These are phyloP conservation scores for Clarias platycephalus DNA, from an alignment of 2,797 vertebrate species.

Conservation along the genomic window DNA sequence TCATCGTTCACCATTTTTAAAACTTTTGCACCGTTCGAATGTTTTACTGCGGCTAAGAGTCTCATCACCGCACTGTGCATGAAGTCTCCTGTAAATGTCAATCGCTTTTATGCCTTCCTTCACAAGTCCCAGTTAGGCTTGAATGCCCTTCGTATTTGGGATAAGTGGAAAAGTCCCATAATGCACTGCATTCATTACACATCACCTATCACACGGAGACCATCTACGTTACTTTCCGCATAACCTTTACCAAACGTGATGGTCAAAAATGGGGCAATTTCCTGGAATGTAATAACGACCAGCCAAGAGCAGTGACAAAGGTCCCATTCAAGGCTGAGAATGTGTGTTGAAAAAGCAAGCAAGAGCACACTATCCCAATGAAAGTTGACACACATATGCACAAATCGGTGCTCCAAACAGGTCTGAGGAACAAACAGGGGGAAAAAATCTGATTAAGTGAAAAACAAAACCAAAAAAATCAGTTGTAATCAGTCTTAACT, in stretches of 20 bases:
- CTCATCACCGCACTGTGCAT: too few relatives aligned
- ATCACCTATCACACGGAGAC: not conserved
- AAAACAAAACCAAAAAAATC: not conserved
- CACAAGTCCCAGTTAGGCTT: too few relatives aligned
- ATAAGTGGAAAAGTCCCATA: not conserved
- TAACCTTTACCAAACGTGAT: not conserved
- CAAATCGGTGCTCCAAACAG: not conserved
- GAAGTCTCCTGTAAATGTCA: too few relatives aligned
- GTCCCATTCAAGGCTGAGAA: not conserved
- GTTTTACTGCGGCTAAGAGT: too few relatives aligned
- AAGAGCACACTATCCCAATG: not conserved
- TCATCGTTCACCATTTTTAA: too few relatives aligned
- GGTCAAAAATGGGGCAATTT: conserved; percentile 8
- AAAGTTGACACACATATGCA: not conserved
- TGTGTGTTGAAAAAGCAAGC: not conserved
- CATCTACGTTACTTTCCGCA: not conserved
- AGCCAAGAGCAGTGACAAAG: conserved; percentile 8
- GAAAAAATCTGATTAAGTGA: not conserved
- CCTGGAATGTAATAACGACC: not conserved
- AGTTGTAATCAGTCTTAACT: not conserved
- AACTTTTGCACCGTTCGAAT: too few relatives aligned
- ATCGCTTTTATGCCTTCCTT: too few relatives aligned
- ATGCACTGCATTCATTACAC: conserved; percentile 11
- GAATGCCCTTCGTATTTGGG: not conserved
- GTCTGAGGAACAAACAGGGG: not conserved